Percentiles rank a stretch among this genome's conserved stretches.
Conservation (phyloP, 2,113 vertebrate species). For the Lates calcarifer region DNA sequence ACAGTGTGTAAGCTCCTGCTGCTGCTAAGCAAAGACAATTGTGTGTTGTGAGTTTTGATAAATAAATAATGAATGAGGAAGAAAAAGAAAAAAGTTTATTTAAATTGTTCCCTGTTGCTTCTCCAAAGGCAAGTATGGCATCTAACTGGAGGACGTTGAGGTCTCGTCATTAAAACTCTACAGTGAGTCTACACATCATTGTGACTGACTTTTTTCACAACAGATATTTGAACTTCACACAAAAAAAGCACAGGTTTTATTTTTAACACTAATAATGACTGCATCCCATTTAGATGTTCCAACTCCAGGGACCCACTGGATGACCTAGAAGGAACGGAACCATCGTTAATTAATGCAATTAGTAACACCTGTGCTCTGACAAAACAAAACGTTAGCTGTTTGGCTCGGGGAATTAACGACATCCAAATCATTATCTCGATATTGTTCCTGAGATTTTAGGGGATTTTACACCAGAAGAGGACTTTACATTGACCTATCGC, state of each 20-base stretch:
- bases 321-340: no score
- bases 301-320: not conserved
- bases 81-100: not conserved
- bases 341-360: no score
- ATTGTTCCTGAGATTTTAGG: no score
- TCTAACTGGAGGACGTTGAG: not conserved
- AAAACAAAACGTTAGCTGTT: no score
- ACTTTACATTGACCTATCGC: no score
- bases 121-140: not conserved
- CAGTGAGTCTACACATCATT: not conserved
- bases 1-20: not conserved
- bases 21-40: no score
- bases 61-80: not conserved
- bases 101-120: not conserved
- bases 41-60: constrained; percentile 1
- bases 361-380: no score
- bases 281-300: not conserved
- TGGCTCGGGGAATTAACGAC: no score
- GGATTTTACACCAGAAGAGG: no score
- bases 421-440: no score
- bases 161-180: constrained; percentile 6
- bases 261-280: not conserved
- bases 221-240: not conserved
- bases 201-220: not conserved
- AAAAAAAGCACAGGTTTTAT: not conserved